phyloP scores from a whole-genome alignment of 2,888 invertebrate genomes.

The Hemistola chrysoprasaria region DNA sequence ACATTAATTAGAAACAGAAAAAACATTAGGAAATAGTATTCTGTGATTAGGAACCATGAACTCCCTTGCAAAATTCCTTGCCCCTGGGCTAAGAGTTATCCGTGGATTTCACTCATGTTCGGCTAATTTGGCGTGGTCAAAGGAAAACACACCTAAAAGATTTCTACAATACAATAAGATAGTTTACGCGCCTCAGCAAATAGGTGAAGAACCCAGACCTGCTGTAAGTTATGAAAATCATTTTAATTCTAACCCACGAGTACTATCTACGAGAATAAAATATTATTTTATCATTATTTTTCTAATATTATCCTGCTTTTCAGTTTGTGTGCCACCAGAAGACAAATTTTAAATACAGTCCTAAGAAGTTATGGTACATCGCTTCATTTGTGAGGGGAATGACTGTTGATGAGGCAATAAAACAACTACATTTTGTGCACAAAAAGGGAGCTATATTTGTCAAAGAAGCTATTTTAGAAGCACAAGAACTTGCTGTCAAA shows the following conservation, averaged over 20 bases:
- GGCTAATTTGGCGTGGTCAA: constrained; percentile 58
- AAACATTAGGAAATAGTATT: too few relatives aligned
- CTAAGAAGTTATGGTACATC: constrained; percentile 96
- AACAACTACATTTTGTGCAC: constrained; percentile 91
- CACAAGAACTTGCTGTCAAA: constrained; percentile 92
- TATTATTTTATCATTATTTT: too few relatives aligned
- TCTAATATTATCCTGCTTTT: constrained; percentile 41
- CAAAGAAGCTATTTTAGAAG: constrained; percentile 92
- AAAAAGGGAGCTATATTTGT: constrained; percentile 90
- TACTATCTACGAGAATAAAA: too few relatives aligned
- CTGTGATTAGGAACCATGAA: too few relatives aligned
- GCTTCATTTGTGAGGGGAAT: constrained; percentile 94
- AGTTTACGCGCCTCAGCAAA: constrained; percentile 89
- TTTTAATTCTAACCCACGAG: neutral
- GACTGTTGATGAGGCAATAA: constrained; percentile 96
- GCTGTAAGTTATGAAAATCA: constrained; percentile 85
- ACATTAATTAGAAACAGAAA: too few relatives aligned
- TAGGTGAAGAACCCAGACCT: constrained; percentile 88
- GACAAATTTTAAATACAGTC: constrained; percentile 93
- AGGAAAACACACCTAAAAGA: constrained; percentile 63
- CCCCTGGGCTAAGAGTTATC: constrained; percentile 22
- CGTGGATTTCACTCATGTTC: constrained; percentile 52
- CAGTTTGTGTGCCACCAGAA: constrained; percentile 95
- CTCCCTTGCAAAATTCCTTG: constrained; percentile 26
- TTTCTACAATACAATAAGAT: constrained; percentile 88